Conservation (phyloP, 2,888 invertebrate species). For the Ichneumoninae sp. region DNA sequence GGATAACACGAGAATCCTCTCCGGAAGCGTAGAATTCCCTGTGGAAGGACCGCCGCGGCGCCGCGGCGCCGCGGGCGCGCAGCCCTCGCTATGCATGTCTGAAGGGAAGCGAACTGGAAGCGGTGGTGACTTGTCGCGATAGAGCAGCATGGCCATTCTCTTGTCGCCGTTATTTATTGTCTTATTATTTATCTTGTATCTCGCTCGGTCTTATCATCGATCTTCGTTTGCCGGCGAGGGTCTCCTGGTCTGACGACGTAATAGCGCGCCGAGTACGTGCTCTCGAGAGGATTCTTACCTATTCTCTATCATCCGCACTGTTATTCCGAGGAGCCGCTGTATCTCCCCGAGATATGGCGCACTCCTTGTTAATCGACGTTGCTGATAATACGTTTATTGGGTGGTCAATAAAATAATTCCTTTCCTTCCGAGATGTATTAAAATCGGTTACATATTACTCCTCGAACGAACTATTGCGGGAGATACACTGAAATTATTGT, state of each 20-base stretch:
- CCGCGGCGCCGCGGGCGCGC: not conserved
- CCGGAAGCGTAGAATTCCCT: slow-evolving; percentile 41
- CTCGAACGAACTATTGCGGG: no score
- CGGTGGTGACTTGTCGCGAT: slow-evolving; percentile 2
- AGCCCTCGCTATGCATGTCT: slow-evolving; percentile 28
- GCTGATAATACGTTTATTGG: not conserved
- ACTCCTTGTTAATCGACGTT: not conserved
- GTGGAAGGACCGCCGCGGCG: slow-evolving; percentile 17
- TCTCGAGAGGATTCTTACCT: slow-evolving; percentile 1
- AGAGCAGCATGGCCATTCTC: slow-evolving; percentile 67
- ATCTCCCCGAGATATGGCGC: slow-evolving; percentile 53
- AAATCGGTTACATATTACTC: not conserved
- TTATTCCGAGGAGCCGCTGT: slow-evolving; percentile 53
- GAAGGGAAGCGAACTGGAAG: slow-evolving; percentile 21
- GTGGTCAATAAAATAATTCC: not conserved
- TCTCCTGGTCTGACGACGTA: slow-evolving; percentile 68
- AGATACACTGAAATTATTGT: no score
- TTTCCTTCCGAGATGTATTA: not conserved
- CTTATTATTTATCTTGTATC: slow-evolving; percentile 74
- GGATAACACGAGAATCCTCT: slow-evolving; percentile 36
- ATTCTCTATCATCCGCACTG: slow-evolving; percentile 43
- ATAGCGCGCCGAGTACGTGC: slow-evolving; percentile 63
- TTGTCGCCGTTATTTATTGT: slow-evolving; percentile 73
- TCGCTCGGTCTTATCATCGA: slow-evolving; percentile 68
- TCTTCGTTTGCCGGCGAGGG: slow-evolving; percentile 66